Evolutionary conservation across 2,113 vertebrate genomes (phyloP), one percentile per base, ranked within the genome.

Genomic region (Anolis carolinensis): DNA sequence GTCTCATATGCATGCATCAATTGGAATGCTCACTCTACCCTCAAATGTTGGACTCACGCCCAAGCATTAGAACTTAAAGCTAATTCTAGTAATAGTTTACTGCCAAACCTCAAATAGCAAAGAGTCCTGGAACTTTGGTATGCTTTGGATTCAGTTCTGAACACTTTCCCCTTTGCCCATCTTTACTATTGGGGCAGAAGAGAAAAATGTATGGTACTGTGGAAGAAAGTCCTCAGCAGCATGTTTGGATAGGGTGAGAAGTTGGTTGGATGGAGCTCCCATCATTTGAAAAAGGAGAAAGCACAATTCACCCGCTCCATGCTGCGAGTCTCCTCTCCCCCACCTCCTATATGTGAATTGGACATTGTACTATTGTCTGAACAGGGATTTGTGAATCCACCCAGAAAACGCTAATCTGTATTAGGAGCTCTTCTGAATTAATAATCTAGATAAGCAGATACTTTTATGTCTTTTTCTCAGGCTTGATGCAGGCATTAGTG

Each of bases 91-190:
- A 34, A n/a, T 68, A 32, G 16, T 30, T 36, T 44, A 86, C 25
- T 59, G 72, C 75, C 71, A 89, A 86, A 86, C 78, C 36, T 85
- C 36, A 27, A 16, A 0, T 86, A 48, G 63, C 86, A 48, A 50
- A 71, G 59, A 81, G 18, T 63, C 4, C 7, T 78, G 39, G 76
- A 55, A n/a, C 13, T 70, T 30, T 78, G 75, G 44, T 63, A 68
- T 39, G 18, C 55, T 91, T 88, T 88, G 83, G 68, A 87, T 91
- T 72, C 7, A 84, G 63, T 1, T 78, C 62, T 84, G n/a, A 90
- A 34, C 79, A 89, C 83, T 79, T 59, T 83, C 30, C 27, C 67
- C 39, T 7, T 59, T 16, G 2, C 67, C 50, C 67, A 52, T 79
- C 65, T 78, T 52, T 68, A 68, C 32, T 21, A 10, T 70, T 55